Conservation (phyloP, 2,113 vertebrate species). For the Chloropsis hardwickii region DNA sequence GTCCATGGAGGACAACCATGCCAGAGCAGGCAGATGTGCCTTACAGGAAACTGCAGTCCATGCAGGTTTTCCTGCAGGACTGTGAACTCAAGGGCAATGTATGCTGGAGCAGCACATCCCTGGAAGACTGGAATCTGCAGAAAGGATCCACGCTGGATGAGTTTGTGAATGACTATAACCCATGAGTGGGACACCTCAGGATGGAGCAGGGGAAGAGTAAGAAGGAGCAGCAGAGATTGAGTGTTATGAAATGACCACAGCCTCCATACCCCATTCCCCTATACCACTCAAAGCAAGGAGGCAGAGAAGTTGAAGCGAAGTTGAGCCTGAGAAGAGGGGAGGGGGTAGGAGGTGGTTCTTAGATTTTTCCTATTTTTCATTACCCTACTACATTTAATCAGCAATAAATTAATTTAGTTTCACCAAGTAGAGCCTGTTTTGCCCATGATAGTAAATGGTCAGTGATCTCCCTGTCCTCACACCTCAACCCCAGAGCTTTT, state of each 20-base stretch:
- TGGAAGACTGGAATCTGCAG: not conserved
- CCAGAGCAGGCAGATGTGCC: fast-evolving
- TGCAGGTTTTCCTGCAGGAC: not conserved
- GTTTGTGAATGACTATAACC: not conserved
- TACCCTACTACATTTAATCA: not conserved
- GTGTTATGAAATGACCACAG: not conserved
- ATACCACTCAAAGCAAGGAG: not conserved
- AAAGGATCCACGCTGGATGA: not conserved
- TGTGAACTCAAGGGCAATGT: not conserved
- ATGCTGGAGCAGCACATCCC: fast-evolving
- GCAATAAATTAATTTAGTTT: not conserved
- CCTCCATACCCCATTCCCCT: not conserved
- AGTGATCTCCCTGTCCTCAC: not conserved
- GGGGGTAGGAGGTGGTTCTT: not conserved
- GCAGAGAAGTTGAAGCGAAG: not conserved
- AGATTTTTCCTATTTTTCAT: not conserved
- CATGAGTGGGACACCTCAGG: fast-evolving
- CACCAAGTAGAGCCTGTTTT: not conserved
- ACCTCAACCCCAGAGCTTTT: not conserved
- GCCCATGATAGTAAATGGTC: not conserved
- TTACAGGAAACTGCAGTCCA: not conserved
- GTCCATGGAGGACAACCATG: fast-evolving
- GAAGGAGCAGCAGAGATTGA: not conserved
- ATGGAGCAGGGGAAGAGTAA: not conserved
- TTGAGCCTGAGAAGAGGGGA: not conserved